Base-by-base conservation (phyloP, 2,888 invertebrate genomes). In the Lithophane leautieri region DNA sequence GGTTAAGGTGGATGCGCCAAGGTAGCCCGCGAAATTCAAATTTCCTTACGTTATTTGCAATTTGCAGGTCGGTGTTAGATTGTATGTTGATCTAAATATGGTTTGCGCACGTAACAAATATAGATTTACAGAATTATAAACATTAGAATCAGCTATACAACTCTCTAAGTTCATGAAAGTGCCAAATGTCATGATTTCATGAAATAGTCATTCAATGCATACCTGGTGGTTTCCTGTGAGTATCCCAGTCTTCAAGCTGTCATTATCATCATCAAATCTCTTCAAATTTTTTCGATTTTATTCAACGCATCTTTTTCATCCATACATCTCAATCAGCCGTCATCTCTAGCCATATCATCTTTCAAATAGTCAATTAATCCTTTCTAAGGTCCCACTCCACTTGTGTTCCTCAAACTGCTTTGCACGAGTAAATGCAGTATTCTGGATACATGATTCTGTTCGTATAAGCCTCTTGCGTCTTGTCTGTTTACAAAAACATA, bases 401-500 rank as follows among this genome's bases (percentile, higher is more conserved):
- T 44, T 7, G 25, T 19, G 2, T 40, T 42, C 7, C 16, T 42
- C 8, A 42, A 61, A 2, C 16, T 44, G 19, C 69, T 28, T 22
- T 28, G 47, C 47, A 4, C 34, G 34, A 34, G 34, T 34, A 47
- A 28, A 9, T 66, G 47, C 8, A 22, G 14, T 28, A 47, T 47
- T 52, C 22, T 16, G 25, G 4, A 22, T 25, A 11, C 40, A 50
- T 47, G 16, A 44, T 72, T 56, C 14, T 19, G 42, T 34, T 52
- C n/a, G n/a, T n/a, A n/a, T n/a, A n/a, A n/a, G n/a, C 12, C 16
- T 50, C 25, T 71, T n/a, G 40, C 19, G 22, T 60, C 50, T 47
- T 73, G 50, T 19, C 28, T 50, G 42, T 52, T 28, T 14, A 74
- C 42, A 47, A 44, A 71, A 28, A 78, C 47, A 79, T 70, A 70